Conservation (phyloP, 2,797 vertebrate genomes). For the Philypnodon macrostomus region DNA sequence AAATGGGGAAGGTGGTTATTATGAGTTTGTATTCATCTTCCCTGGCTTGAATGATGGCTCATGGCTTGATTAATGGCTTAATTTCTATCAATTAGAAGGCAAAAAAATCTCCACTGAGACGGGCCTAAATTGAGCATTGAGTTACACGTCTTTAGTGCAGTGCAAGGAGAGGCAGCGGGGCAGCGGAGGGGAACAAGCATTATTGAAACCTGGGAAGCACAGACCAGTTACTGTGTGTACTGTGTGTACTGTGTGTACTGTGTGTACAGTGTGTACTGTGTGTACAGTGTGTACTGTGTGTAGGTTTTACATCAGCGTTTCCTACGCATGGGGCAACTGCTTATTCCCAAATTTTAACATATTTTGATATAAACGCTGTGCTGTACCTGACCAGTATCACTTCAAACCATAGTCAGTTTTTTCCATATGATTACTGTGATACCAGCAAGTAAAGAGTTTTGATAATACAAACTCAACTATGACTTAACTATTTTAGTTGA, state of each 20-base stretch:
- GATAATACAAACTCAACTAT: too few relatives aligned
- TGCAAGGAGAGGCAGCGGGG: slow-evolving; percentile 69
- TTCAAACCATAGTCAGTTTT: too few relatives aligned
- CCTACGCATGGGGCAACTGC: too few relatives aligned
- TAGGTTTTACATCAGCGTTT: too few relatives aligned
- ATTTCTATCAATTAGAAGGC: slow-evolving; percentile 99
- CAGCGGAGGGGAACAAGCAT: slow-evolving; percentile 43
- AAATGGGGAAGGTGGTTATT: slow-evolving; percentile 99
- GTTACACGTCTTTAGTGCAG: slow-evolving; percentile 90
- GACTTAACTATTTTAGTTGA: too few relatives aligned
- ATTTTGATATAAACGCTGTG: too few relatives aligned
- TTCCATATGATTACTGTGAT: too few relatives aligned
- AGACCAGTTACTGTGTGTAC: slow-evolving; percentile 23
- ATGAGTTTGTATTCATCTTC: slow-evolving; percentile 99
- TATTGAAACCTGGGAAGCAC: slow-evolving; percentile 68
- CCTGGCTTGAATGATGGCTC: slow-evolving; percentile 96
- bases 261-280: not conserved
- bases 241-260: slow-evolving; percentile 4
- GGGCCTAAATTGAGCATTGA: slow-evolving; percentile 95
- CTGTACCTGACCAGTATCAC: too few relatives aligned
- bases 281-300: too few relatives aligned
- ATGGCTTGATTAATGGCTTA: slow-evolving; percentile 99
- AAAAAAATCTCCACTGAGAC: slow-evolving; percentile 93
- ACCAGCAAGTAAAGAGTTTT: too few relatives aligned
- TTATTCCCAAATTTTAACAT: too few relatives aligned